Evolutionary conservation across 2,888 invertebrate species (phyloP), one percentile per base, ranked within the genome.

Genomic region (Philhelius pedissequus): DNA sequence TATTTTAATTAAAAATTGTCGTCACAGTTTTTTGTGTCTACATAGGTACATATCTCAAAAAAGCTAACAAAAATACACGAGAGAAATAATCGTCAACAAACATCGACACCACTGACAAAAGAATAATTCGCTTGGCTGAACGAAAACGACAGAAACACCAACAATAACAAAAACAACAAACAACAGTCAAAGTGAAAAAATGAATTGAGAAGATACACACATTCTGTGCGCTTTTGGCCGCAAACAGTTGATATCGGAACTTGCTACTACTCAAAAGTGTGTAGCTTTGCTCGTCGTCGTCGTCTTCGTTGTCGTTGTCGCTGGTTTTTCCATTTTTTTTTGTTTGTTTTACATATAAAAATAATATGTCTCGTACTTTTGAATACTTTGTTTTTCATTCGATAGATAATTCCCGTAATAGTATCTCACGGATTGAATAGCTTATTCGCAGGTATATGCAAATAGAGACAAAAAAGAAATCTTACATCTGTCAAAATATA

Each of bases 211-310:
- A 84, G 84, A 84, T 84, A 84, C 84, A 84, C 75, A 84, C 71
- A 71, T 84, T 84, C 80, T 84, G 84, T 80, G 84, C 80, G 80
- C 84, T 84, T 84, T 84, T 84, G 84, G 84, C 79, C 76, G 71
- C 80, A 84, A 84, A 84, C 84, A 84, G 84, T 84, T 84, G 84
- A 84, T 84, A 84, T 84, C 84, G 84, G 84, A 84, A 84, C 84
- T 84, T 84, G 84, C 84, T 84, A 76, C 80, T 66, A 80, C 80
- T 68, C 66, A 75, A 84, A 79, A 35, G 84, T 84, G 71, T 69
- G 71, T 76, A 84, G 84, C 80, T 84, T 84, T 84, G 75, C 76
- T 69, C 68, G 68, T 64, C 62, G 62, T 30, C 22, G 22, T 58
- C 27, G 43, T 56, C 13, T 1, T 56, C 30, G 11, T 54, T 25